These are phyloP conservation scores for Emydura subglobosa DNA, from an alignment of 2,113 vertebrate species.

Conservation along the genomic window DNA sequence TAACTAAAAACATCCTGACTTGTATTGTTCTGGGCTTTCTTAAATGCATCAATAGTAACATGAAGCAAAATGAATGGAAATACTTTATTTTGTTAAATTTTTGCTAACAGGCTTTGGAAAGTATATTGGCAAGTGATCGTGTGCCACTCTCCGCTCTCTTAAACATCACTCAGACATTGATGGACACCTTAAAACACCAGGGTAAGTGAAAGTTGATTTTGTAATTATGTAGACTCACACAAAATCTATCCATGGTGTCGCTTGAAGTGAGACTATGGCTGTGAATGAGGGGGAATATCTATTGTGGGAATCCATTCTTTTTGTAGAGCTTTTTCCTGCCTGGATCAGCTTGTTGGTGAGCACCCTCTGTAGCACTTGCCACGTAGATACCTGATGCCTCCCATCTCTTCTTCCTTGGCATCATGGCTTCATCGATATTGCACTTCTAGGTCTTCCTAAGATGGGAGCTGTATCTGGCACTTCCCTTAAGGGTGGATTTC, in stretches of 20 bases:
- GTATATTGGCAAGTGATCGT: slow-evolving; percentile 86
- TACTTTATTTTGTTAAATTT: slow-evolving; percentile 24
- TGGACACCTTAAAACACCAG: slow-evolving; percentile 88
- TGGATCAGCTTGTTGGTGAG: neutral
- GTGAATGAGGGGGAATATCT: neutral
- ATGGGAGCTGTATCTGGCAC: too few relatives aligned
- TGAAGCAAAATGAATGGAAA: neutral
- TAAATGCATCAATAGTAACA: neutral
- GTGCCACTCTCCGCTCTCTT: slow-evolving; percentile 88
- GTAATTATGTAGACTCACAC: neutral
- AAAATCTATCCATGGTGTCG: neutral
- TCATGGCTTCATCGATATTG: neutral
- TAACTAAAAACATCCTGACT: neutral
- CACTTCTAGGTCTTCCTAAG: neutral
- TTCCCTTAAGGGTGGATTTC: too few relatives aligned
- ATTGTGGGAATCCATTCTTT: neutral
- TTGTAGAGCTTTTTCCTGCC: neutral
- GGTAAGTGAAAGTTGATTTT: slow-evolving; percentile 79
- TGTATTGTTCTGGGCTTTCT: neutral
- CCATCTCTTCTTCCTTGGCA: neutral
- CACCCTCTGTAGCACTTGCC: neutral
- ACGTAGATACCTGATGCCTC: neutral
- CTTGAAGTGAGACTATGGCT: neutral
- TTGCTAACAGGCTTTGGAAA: slow-evolving; percentile 90
- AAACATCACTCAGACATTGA: slow-evolving; percentile 84